These are phyloP conservation scores for Oryzias dopingdopingensis DNA, from an alignment of 2,797 vertebrate species.

Conservation along the genomic window DNA sequence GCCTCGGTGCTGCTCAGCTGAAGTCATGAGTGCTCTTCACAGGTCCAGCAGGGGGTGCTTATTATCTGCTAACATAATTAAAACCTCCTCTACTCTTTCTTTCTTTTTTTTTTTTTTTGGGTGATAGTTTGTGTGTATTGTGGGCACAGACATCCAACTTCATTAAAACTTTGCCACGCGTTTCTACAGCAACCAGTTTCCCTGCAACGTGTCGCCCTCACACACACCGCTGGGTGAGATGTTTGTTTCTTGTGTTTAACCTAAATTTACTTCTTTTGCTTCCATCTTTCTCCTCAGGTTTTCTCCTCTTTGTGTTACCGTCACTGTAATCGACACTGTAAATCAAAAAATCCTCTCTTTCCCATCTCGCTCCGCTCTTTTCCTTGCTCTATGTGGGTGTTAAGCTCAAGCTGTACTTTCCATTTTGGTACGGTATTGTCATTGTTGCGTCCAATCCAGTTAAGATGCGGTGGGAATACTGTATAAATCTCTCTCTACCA, in stretches of 20 bases:
- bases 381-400: constrained; percentile 68
- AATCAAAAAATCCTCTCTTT: constrained; percentile 29
- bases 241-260: constrained; percentile 17
- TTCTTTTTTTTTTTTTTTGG: constrained; percentile 6
- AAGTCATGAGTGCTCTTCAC: constrained; percentile 31
- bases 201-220: constrained; percentile 20
- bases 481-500: constrained; percentile 59
- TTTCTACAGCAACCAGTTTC: constrained; percentile 72
- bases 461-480: constrained; percentile 72
- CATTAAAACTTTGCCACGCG: constrained; percentile 73
- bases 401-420: constrained; percentile 74
- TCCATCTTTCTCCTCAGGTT: background rate
- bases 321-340: constrained; percentile 54
- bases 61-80: constrained; percentile 63
- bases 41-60: constrained; percentile 50
- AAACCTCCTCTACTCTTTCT: constrained; percentile 44
- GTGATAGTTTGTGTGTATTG: constrained; percentile 31
- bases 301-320: constrained; percentile 9
- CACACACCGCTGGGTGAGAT: constrained; percentile 32
- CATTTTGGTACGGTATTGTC: constrained; percentile 77
- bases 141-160: constrained; percentile 60
- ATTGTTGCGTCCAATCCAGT: constrained; percentile 78
- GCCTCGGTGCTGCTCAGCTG: constrained; percentile 34
- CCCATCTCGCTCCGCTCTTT: constrained; percentile 26
- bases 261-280: constrained; percentile 10